Evolutionary conservation across 1,140 invertebrate species (phyloP).

Genomic region (Conus ventricosus): DNA sequence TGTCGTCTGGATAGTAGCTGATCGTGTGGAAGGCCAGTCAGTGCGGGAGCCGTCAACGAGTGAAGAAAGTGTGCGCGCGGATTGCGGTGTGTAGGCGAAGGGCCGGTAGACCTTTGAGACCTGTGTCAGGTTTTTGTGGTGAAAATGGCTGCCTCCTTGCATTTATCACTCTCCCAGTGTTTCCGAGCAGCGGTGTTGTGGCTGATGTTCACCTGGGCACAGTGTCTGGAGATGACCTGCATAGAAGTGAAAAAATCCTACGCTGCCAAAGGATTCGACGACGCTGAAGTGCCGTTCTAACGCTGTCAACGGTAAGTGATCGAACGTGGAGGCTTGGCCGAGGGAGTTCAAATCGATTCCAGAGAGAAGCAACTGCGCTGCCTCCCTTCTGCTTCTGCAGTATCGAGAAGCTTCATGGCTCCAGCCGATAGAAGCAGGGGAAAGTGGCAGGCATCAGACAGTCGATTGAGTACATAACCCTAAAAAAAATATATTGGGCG

Average conservation of each 20-base stretch:
- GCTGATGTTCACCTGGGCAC: slow-evolving; percentile 46
- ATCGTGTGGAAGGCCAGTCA: not conserved
- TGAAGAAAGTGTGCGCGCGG: slow-evolving; percentile 24
- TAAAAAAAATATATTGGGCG: too few species aligned
- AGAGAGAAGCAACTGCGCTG: slow-evolving; percentile 14
- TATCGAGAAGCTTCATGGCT: slow-evolving; percentile 22
- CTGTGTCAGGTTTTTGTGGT: slow-evolving; percentile 23
- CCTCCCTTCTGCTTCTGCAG: not conserved
- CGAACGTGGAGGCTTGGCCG: slow-evolving; percentile 22
- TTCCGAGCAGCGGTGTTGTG: slow-evolving; percentile 38
- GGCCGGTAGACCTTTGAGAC: slow-evolving; percentile 35
- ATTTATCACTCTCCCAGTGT: slow-evolving; percentile 30
- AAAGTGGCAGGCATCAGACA: not conserved
- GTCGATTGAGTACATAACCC: not conserved
- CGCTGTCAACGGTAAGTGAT: slow-evolving; percentile 28
- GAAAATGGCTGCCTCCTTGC: slow-evolving; percentile 41
- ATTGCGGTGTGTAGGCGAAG: slow-evolving; percentile 5
- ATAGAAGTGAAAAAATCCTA: slow-evolving; percentile 57
- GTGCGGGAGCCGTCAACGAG: not conserved
- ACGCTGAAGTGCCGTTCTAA: slow-evolving; percentile 32
- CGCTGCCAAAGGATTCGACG: slow-evolving; percentile 34
- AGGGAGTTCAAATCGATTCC: slow-evolving; percentile 31
- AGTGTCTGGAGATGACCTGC: slow-evolving; percentile 55
- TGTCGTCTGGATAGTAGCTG: slow-evolving; percentile 22
- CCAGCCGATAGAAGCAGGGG: not conserved